phyloP scores from a whole-genome alignment of 2,888 invertebrate species.

The Drosophila gaucha region DNA sequence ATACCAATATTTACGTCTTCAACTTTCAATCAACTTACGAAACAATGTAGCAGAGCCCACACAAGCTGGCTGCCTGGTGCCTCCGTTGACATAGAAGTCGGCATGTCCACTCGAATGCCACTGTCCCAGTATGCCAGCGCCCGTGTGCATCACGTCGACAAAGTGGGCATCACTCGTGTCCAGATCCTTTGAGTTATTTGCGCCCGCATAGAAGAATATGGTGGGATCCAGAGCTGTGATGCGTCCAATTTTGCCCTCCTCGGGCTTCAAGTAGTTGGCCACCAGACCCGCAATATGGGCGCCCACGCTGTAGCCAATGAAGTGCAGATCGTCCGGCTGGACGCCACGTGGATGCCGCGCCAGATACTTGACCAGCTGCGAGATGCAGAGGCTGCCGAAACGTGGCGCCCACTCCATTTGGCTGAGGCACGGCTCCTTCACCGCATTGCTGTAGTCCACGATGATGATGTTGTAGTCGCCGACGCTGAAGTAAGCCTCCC shows the following conservation, averaged over 20 bases:
- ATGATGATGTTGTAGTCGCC: slow-evolving; percentile 94
- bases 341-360: slow-evolving; percentile 91
- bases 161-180: slow-evolving; percentile 93
- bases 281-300: slow-evolving; percentile 94
- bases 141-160: slow-evolving; percentile 93
- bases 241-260: slow-evolving; percentile 91
- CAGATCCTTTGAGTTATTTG: slow-evolving; percentile 91
- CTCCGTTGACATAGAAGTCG: slow-evolving; percentile 94
- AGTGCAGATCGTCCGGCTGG: slow-evolving; percentile 90
- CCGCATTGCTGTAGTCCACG: slow-evolving; percentile 92
- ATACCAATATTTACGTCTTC: not conserved
- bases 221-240: slow-evolving; percentile 95
- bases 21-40: slow-evolving; percentile 87
- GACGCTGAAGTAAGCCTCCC: slow-evolving; percentile 91
- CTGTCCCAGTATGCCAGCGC: slow-evolving; percentile 94
- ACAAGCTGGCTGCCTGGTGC: slow-evolving; percentile 95
- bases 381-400: slow-evolving; percentile 90
- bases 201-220: slow-evolving; percentile 93
- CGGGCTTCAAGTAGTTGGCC: slow-evolving; percentile 89
- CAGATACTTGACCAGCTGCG: slow-evolving; percentile 92
- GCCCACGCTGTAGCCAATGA: slow-evolving; percentile 94
- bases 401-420: slow-evolving; percentile 90
- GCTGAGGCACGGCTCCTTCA: slow-evolving; percentile 92
- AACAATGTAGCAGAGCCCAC: slow-evolving; percentile 92
- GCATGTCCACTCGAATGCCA: slow-evolving; percentile 96